Percentiles rank a stretch among this genome's conserved stretches.
Conservation (phyloP, 2,888 invertebrate genomes). For the Byasa hedistus region DNA sequence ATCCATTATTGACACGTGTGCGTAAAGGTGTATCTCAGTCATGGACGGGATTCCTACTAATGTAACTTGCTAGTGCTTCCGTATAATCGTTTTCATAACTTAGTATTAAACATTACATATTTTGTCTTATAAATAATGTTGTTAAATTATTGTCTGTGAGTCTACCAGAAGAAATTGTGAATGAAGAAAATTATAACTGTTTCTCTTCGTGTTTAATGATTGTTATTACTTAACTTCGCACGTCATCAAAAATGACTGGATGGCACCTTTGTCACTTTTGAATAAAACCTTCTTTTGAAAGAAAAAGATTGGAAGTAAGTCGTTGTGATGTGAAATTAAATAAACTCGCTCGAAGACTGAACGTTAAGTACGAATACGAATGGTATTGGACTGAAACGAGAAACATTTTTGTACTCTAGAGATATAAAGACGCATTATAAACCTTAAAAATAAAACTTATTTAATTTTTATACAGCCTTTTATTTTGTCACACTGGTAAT, state of each 20-base stretch:
- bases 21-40: too few species aligned
- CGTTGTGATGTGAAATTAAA: not conserved
- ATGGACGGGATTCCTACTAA: not conserved
- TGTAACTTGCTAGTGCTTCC: slow-evolving; percentile 20
- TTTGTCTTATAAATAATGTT: not conserved
- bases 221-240: too few species aligned
- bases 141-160: too few species aligned
- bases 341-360: slow-evolving; percentile 37
- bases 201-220: too few species aligned
- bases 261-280: not conserved
- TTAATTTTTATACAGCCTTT: slow-evolving; percentile 42
- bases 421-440: slow-evolving; percentile 56
- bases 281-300: not conserved
- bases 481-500: slow-evolving; percentile 5
- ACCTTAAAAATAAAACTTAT: slow-evolving; percentile 59
- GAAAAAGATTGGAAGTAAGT: not conserved
- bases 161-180: too few species aligned
- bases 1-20: not conserved
- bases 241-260: too few species aligned
- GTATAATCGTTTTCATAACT: slow-evolving; percentile 10
- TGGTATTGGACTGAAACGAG: slow-evolving; percentile 45
- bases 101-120: slow-evolving; percentile 9
- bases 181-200: too few species aligned
- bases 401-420: slow-evolving; percentile 53
- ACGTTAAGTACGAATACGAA: slow-evolving; percentile 31